Conservation (phyloP, 2,888 invertebrate genomes). For the Platerodrilus igneus region DNA sequence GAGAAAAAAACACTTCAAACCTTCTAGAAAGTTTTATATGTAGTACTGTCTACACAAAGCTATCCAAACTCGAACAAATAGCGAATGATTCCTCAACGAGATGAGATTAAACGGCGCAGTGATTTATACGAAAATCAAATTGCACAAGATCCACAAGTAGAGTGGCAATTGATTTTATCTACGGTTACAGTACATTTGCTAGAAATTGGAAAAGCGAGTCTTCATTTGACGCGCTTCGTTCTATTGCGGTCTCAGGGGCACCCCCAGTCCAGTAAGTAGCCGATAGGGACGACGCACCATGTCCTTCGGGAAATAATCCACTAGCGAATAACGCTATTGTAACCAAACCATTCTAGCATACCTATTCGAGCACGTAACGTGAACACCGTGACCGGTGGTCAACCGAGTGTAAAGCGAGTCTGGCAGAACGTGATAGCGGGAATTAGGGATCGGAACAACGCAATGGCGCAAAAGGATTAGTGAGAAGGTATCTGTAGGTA, state of each 20-base stretch:
- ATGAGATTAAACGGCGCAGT: constrained; percentile 32
- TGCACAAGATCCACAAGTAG: constrained; percentile 33
- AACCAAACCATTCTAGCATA: constrained; percentile 32
- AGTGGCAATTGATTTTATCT: constrained; percentile 42
- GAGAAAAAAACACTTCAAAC: no score
- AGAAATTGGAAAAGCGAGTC: constrained; percentile 38
- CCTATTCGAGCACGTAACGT: constrained; percentile 39
- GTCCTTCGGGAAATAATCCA: constrained; percentile 26
- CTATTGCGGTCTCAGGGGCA: constrained; percentile 22
- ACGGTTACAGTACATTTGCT: constrained; percentile 38
- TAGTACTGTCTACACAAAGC: no score
- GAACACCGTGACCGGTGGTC: constrained; percentile 37
- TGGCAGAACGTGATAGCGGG: constrained; percentile 47
- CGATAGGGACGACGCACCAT: constrained; percentile 27
- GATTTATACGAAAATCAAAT: constrained; percentile 39
- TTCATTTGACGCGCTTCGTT: constrained; percentile 33
- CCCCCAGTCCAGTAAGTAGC: constrained; percentile 28
- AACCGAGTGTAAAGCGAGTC: constrained; percentile 42
- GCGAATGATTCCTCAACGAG: no score
- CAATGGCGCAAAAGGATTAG: constrained; percentile 45
- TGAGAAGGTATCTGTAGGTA: constrained; percentile 37
- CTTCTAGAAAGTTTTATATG: no score
- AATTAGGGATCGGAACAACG: constrained; percentile 47
- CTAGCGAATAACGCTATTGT: constrained; percentile 24
- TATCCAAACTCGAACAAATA: no score